Percentiles rank a stretch among this genome's conserved stretches.
These are phyloP conservation scores for Apodemus speciosus DNA, from an alignment of 2,113 vertebrate species.

Conservation along the genomic window DNA sequence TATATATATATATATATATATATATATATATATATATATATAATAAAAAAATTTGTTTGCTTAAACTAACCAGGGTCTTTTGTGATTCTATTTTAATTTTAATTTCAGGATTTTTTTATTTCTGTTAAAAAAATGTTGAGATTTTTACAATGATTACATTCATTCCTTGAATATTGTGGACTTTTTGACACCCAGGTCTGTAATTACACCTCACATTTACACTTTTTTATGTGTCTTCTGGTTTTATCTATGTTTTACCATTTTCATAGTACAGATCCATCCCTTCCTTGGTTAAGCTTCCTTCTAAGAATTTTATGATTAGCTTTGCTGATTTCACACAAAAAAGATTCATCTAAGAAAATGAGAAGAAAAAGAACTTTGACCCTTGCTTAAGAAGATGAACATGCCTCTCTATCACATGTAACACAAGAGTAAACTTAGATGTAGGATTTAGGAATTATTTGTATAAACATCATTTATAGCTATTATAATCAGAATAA, in stretches of 20 bases:
- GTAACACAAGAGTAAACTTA: not conserved
- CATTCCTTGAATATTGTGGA: not conserved
- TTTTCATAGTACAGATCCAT: not conserved
- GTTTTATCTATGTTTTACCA: not conserved
- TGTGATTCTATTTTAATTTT: not conserved
- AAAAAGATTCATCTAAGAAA: not conserved
- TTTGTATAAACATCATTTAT: not conserved
- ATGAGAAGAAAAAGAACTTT: not conserved
- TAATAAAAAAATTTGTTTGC: not conserved
- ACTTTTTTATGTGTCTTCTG: not conserved
- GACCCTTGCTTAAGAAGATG: not conserved
- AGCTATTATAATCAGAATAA: constrained; percentile 15
- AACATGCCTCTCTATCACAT: not conserved
- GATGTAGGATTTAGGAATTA: not conserved
- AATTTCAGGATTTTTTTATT: not conserved
- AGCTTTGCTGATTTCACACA: not conserved
- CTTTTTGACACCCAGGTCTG: not conserved
- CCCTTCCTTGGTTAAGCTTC: not conserved
- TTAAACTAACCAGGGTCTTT: not conserved
- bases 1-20: too few species aligned
- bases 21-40: not conserved
- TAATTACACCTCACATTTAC: not conserved
- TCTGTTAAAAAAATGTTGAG: not conserved
- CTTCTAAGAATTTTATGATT: not conserved
- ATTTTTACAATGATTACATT: not conserved